Percentiles rank a stretch among this genome's conserved stretches.
These are phyloP conservation scores for Fragum sueziense DNA, from an alignment of 2,888 invertebrate species.

Conservation along the genomic window DNA sequence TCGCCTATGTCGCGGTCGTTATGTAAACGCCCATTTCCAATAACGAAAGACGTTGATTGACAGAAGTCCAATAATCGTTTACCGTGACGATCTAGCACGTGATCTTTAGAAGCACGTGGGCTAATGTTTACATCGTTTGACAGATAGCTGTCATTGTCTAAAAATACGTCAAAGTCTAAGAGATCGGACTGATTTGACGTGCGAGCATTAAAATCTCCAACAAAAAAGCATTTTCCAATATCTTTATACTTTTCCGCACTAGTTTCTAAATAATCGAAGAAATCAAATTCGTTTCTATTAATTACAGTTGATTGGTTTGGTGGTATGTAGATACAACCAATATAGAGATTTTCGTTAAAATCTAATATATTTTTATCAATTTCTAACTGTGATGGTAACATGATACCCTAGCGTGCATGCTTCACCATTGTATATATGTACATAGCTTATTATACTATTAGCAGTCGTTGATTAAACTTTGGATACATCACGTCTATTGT, in stretches of 20 bases:
- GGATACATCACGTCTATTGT: too few relatives aligned
- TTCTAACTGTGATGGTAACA: too few relatives aligned
- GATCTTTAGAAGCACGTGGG: slow-evolving; percentile 16
- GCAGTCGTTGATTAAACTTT: too few relatives aligned
- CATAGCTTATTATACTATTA: too few relatives aligned
- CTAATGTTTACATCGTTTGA: slow-evolving; percentile 20
- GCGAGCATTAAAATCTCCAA: background rate
- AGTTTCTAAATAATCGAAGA: background rate
- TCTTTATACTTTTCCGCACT: background rate
- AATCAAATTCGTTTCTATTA: slow-evolving; percentile 7
- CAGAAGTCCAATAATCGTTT: slow-evolving; percentile 21
- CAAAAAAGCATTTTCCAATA: background rate
- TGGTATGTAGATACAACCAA: slow-evolving; percentile 25
- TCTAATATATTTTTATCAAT: background rate
- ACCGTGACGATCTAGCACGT: slow-evolving; percentile 24
- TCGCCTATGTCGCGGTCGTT: slow-evolving; percentile 1
- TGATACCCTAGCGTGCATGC: too few relatives aligned
- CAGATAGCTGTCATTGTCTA: slow-evolving; percentile 12
- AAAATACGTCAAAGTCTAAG: slow-evolving; percentile 20
- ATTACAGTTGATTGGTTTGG: slow-evolving; percentile 17
- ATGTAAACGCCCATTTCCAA: slow-evolving; percentile 21
- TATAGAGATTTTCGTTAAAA: slow-evolving; percentile 16
- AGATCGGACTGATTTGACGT: slow-evolving; percentile 4
- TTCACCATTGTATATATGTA: too few relatives aligned
- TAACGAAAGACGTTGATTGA: slow-evolving; percentile 10